Evolutionary conservation across 1,140 invertebrate genomes (phyloP).

Genomic region (Drosophila orena): DNA sequence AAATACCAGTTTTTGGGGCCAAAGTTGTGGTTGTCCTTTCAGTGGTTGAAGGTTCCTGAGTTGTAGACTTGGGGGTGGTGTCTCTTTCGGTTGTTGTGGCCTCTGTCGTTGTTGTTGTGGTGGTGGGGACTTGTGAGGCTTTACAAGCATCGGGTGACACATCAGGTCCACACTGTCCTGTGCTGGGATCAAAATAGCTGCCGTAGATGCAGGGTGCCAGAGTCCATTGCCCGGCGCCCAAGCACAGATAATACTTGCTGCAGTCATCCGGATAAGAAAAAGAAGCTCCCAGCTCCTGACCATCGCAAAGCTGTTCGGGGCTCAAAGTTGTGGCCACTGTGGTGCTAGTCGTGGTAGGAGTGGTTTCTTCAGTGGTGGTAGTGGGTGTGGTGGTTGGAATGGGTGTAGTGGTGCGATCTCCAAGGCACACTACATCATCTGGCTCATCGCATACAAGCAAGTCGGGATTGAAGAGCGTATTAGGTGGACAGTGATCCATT

Average conservation of each 20-base stretch:
- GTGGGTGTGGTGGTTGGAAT: slow-evolving; percentile 32
- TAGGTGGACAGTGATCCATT: slow-evolving; percentile 40
- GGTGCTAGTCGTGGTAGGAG: slow-evolving; percentile 22
- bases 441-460: slow-evolving; percentile 55
- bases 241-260: slow-evolving; percentile 57
- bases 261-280: slow-evolving; percentile 62
- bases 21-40: slow-evolving; percentile 26
- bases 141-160: slow-evolving; percentile 67
- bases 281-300: slow-evolving; percentile 15
- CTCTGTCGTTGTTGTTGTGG: slow-evolving; percentile 28
- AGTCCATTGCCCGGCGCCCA: slow-evolving; percentile 31
- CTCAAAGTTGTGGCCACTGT: slow-evolving; percentile 38
- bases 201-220: slow-evolving; percentile 47
- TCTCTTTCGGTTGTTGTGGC: slow-evolving; percentile 19
- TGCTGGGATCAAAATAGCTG: slow-evolving; percentile 60
- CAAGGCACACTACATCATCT: slow-evolving; percentile 54
- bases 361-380: slow-evolving; percentile 35
- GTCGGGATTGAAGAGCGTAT: slow-evolving; percentile 60
- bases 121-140: slow-evolving; percentile 21
- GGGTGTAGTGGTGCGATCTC: slow-evolving; percentile 58
- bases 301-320: slow-evolving; percentile 52
- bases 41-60: slow-evolving; percentile 2
- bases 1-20: slow-evolving; percentile 49
- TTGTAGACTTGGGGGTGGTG: slow-evolving; percentile 33
- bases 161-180: slow-evolving; percentile 49